Base-by-base conservation (phyloP, 2,888 invertebrate genomes). In the Leucophenga montana region DNA sequence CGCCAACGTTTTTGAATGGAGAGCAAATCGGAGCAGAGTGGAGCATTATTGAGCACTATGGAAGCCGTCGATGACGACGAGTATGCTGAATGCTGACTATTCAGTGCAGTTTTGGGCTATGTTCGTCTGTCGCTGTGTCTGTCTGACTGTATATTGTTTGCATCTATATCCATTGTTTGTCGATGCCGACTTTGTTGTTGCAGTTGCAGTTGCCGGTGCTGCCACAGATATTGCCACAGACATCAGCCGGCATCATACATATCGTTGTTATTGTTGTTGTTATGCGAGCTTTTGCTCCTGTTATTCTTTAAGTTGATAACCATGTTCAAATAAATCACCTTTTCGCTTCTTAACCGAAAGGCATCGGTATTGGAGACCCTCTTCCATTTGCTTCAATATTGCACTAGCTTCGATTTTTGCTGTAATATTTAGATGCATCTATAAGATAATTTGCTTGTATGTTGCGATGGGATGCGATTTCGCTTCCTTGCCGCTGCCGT, bases 251-350 rank as follows among this genome's bases (percentile, higher is more conserved):
- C 61, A 61, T 18, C 16, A 16, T 61, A 39, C 44, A 61, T 44
- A 39, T 61, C 18, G 56, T 22, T 67, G 66, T 68, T 61, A n/a
- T 68, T 62, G 66, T 68, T 68, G 69, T 53, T 72, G 73, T 18
- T 75, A 74, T 57, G 67, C 44, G 33, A 54, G 83, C 84, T 83
- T 82, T 81, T 85, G 84, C 85, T 83, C 84, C 85, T 83, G 85
- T 85, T 82, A 82, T 84, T 82, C 81, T 84, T 85, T 87, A 86
- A 86, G 87, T 87, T 87, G 87, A 86, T 87, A 86, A 86, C 86
- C 86, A 86, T 87, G 86, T 87, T 85, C 85, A 86, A 87, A 86
- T 87, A 86, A 86, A 86, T 86, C 87, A 87, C 87, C 85, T 85
- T 85, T 85, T 84, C 82, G 85, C 83, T 81, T 81, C 84, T 79